Evolutionary conservation across 1,140 invertebrate species (phyloP).

Genomic region (Leucophenga varia): DNA sequence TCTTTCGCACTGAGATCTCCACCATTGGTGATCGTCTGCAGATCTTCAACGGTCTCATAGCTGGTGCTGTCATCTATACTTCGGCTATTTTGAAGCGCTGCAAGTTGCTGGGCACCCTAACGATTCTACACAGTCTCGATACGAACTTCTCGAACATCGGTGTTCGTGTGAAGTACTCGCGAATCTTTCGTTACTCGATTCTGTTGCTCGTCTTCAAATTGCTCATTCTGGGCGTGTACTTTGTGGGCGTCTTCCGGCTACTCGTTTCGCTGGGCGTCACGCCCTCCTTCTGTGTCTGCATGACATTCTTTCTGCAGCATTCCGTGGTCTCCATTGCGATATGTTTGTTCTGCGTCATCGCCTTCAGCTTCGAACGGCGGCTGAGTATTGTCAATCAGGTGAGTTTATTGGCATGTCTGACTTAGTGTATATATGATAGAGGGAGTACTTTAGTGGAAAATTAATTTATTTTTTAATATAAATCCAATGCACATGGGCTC

Average conservation of each 20-base stretch:
- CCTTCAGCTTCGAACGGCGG: constrained; percentile 42
- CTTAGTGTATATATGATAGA: constrained; percentile 20
- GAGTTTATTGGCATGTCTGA: constrained; percentile 13
- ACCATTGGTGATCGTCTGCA: constrained; percentile 39
- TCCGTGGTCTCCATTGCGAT: constrained; percentile 44
- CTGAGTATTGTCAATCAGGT: constrained; percentile 47
- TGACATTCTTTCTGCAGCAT: constrained; percentile 46
- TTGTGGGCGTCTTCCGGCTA: constrained; percentile 39
- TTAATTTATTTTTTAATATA: constrained; percentile 14
- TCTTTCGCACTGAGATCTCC: constrained; percentile 43
- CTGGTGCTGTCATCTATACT: constrained; percentile 35
- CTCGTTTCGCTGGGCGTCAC: constrained; percentile 36
- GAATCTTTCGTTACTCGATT: constrained; percentile 38
- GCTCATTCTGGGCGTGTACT: constrained; percentile 37
- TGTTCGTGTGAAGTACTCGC: constrained; percentile 36
- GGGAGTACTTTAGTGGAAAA: no score
- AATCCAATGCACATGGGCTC: constrained; percentile 9
- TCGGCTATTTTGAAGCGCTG: constrained; percentile 36
- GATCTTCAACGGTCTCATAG: constrained; percentile 39
- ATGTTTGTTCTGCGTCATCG: constrained; percentile 45
- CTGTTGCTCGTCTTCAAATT: constrained; percentile 37
- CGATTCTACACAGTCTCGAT: constrained; percentile 35
- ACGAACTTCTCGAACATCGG: constrained; percentile 35
- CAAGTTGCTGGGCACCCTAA: constrained; percentile 30
- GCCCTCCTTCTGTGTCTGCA: constrained; percentile 43